Conservation (phyloP, 1,140 invertebrate species). For the Asbolus verrucosus region DNA sequence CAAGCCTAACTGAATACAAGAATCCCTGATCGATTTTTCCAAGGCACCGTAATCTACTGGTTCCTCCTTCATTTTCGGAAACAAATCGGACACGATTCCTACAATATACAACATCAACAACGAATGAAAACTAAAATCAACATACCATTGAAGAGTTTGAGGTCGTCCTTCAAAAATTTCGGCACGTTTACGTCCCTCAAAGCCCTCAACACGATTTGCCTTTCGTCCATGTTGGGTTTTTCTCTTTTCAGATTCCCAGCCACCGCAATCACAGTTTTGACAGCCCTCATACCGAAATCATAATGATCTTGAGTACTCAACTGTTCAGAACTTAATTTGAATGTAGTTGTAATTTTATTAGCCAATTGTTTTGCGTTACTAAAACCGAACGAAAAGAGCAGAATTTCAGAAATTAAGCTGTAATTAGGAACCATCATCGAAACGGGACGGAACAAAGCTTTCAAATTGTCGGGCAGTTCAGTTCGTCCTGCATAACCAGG, state of each 20-base stretch:
- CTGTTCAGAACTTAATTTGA: constrained; percentile 79
- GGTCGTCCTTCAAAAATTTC: constrained; percentile 78
- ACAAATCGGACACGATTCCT: constrained; percentile 80
- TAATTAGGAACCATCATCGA: constrained; percentile 86
- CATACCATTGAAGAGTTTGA: constrained; percentile 76
- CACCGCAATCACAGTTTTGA: constrained; percentile 76
- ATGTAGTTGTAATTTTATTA: constrained; percentile 79
- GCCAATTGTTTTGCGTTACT: constrained; percentile 73
- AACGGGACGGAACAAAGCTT: constrained; percentile 80
- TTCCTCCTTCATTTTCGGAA: constrained; percentile 74
- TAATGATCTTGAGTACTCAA: constrained; percentile 74
- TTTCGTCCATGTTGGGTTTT: constrained; percentile 72
- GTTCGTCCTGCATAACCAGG: constrained; percentile 80
- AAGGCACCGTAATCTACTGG: constrained; percentile 71
- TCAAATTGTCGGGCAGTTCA: constrained; percentile 80
- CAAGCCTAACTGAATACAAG: constrained; percentile 64
- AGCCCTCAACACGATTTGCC: constrained; percentile 71
- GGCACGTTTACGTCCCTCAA: constrained; percentile 80
- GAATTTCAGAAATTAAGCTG: constrained; percentile 78
- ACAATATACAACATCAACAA: constrained; percentile 58
- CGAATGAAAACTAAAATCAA: too few species aligned
- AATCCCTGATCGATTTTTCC: constrained; percentile 65
- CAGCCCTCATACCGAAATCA: constrained; percentile 70
- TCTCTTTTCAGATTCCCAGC: constrained; percentile 78
- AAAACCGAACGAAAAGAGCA: constrained; percentile 79